Evolutionary conservation across 2,113 vertebrate species (phyloP).

Genomic region (Scatophagus argus): DNA sequence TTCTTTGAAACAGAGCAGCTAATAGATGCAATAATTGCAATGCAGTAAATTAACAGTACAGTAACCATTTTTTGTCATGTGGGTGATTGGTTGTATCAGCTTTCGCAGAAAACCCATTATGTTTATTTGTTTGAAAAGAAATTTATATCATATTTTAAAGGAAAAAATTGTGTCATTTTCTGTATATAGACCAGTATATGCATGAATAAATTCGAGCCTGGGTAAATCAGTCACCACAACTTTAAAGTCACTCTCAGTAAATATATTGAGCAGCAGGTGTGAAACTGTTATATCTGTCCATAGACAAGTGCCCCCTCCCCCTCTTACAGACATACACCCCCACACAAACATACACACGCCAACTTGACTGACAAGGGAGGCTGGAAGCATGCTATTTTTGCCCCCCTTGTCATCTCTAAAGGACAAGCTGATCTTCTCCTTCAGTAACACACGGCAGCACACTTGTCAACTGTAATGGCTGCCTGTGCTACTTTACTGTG

Average conservation of each 20-base stretch:
- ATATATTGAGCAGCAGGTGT: conserved; percentile 79
- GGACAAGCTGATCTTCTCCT: conserved; percentile 79
- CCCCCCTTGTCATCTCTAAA: conserved; percentile 90
- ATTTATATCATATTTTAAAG: not conserved
- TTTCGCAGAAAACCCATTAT: conserved; percentile 19
- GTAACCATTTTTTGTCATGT: not conserved
- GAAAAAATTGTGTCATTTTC: not conserved
- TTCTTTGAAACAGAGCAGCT: conserved; percentile 14
- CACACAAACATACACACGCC: conserved; percentile 67
- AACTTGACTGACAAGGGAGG: conserved; percentile 91
- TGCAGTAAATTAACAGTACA: conserved; percentile 5
- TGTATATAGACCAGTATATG: conserved; percentile 14
- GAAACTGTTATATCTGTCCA: conserved; percentile 72
- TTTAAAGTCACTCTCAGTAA: conserved; percentile 57
- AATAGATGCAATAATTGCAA: conserved; percentile 13
- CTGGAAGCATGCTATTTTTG: conserved; percentile 93
- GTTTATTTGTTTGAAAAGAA: conserved; percentile 21
- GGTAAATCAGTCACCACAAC: conserved; percentile 55
- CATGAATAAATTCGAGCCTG: conserved; percentile 38
- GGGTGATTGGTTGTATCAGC: conserved; percentile 7
- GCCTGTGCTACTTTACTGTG: conserved; percentile 31
- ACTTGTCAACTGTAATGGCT: conserved; percentile 53
- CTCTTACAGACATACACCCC: conserved; percentile 56
- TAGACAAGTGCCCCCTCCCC: conserved; percentile 48
- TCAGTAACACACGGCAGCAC: conserved; percentile 83